These are phyloP conservation scores for Alsophila aescularia DNA, from an alignment of 2,888 invertebrate species.

Conservation along the genomic window DNA sequence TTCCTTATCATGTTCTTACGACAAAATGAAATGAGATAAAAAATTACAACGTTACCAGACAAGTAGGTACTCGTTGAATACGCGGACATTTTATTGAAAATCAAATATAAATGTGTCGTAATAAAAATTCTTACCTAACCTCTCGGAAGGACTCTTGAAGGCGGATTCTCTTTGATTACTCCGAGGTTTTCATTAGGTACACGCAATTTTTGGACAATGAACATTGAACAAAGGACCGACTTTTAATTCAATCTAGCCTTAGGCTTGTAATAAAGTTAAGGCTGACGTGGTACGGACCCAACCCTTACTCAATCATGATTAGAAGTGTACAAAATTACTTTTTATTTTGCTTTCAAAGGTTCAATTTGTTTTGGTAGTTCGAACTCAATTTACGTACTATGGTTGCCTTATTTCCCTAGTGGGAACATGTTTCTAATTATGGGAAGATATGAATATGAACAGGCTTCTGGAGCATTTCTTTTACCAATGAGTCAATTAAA, in stretches of 20 bases:
- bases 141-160: background rate
- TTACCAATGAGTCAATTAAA: no score
- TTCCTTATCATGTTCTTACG: no score
- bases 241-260: conserved; percentile 15
- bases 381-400: conserved; percentile 24
- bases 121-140: background rate
- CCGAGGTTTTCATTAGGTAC: background rate
- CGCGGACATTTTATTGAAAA: no score
- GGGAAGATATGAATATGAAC: background rate
- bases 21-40: no score
- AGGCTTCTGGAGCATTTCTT: background rate
- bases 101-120: background rate
- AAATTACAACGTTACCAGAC: no score
- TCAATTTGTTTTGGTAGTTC: conserved; percentile 8
- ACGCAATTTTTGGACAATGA: background rate
- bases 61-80: no score
- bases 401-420: conserved; percentile 1
- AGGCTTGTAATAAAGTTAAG: conserved; percentile 18
- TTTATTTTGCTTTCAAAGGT: conserved; percentile 9
- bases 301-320: conserved; percentile 30
- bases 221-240: conserved; percentile 6
- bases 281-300: conserved; percentile 1
- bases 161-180: background rate
- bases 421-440: background rate
- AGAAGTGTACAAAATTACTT: conserved; percentile 14